These are phyloP conservation scores for Paragorgia papillata DNA, from an alignment of 92 coral and sea anemone genomes.

Conservation along the genomic window DNA sequence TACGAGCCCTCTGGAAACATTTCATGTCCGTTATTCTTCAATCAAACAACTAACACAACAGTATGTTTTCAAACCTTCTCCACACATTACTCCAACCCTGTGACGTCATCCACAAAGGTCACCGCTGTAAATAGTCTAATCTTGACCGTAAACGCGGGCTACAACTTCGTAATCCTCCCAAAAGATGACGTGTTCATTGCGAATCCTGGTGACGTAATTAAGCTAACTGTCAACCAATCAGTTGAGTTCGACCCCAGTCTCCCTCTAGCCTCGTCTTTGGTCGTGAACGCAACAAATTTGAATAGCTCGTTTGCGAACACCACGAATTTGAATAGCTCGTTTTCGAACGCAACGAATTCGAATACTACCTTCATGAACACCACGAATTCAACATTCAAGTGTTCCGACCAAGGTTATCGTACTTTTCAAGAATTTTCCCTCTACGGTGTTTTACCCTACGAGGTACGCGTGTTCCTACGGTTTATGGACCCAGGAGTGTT, in stretches of 20 bases:
- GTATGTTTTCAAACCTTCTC: constrained; percentile 18
- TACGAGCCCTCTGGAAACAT: neutral
- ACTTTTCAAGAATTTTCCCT: neutral
- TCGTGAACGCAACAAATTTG: neutral
- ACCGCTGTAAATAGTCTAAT: constrained; percentile 7
- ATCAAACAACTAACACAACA: neutral
- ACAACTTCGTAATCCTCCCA: constrained; percentile 3
- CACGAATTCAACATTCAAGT: neutral
- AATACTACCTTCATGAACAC: neutral
- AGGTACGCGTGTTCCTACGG: neutral
- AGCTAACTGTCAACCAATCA: neutral
- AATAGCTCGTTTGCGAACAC: neutral
- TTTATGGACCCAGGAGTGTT: constrained; percentile 11
- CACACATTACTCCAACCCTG: neutral
- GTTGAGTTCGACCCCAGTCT: neutral
- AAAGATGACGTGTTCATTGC: constrained; percentile 8
- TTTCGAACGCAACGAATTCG: neutral
- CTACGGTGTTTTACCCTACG: constrained; percentile 34
- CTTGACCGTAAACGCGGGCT: neutral
- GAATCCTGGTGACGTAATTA: constrained; percentile 11
- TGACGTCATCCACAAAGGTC: neutral
- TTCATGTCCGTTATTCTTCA: neutral
- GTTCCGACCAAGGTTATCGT: neutral
- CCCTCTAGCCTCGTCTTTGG: neutral
- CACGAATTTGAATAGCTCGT: no score